Percentiles rank a stretch among this genome's conserved stretches.
These are phyloP conservation scores for Teinopalpus imperialis DNA, from an alignment of 2,888 invertebrate genomes.

Conservation along the genomic window DNA sequence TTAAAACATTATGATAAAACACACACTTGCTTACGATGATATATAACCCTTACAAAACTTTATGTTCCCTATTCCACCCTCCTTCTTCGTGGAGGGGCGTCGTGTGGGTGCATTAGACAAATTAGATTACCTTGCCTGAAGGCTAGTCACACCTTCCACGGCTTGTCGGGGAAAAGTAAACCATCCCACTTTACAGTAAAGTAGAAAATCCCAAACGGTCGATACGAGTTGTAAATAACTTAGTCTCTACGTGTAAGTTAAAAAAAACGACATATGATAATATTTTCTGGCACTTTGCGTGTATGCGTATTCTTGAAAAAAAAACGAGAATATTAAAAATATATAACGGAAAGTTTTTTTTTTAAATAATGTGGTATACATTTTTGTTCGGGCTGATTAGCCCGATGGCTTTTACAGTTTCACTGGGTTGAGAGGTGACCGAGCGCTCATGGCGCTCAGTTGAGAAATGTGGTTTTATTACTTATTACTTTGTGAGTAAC, in stretches of 20 bases:
- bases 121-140: slow-evolving; percentile 46
- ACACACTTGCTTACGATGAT: background rate
- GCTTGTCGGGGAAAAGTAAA: slow-evolving; percentile 3
- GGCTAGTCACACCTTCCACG: slow-evolving; percentile 22
- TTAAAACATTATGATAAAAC: background rate
- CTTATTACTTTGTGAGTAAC: too few relatives aligned
- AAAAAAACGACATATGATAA: slow-evolving; percentile 9
- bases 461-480: too few relatives aligned
- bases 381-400: too few relatives aligned
- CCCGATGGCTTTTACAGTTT: too few relatives aligned
- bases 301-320: too few relatives aligned
- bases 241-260: slow-evolving; percentile 6
- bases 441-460: too few relatives aligned
- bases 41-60: slow-evolving; percentile 12
- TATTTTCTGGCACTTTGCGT: slow-evolving; percentile 5
- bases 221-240: background rate
- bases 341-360: background rate
- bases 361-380: background rate
- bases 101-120: slow-evolving; percentile 52
- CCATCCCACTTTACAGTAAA: background rate
- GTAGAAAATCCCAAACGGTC: background rate
- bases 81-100: slow-evolving; percentile 29
- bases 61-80: slow-evolving; percentile 22
- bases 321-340: background rate
- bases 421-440: too few relatives aligned